Evolutionary conservation across 2,113 vertebrate species (phyloP), one percentile per base, ranked within the genome.

Genomic region (Rissa tridactyla): DNA sequence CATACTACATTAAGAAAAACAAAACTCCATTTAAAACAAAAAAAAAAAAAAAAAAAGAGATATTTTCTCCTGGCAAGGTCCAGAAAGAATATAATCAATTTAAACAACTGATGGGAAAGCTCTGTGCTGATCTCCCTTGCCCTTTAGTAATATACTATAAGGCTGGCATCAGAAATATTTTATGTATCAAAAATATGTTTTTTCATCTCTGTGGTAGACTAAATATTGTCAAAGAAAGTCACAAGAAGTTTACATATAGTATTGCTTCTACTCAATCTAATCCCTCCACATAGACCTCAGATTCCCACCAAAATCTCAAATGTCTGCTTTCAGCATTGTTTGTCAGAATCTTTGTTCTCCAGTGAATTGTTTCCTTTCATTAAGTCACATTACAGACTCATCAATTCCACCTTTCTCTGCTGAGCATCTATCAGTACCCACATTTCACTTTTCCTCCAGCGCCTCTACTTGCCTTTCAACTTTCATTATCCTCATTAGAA

Each of bases 401-500:
- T 96, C 82, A 91, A 95, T 97, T 95, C 82, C 49, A 91, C 86
- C 82, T 94, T 90, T 87, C 88, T 93, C 15, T 92, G 49, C 23
- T 88, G 47, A 96, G 65, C 54, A 60, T 92, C 92, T 93, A 92
- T 96, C 91, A 95, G 84, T 91, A 88, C 36, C 86, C 42, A 66
- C 40, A 44, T 32, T 91, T 91, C 55, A 40, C 21, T 51, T 78
- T 80, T 92, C 32, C 66, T 91, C 44, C 91, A 85, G 20, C 95
- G 88, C 40, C 82, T 91, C 36, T 94, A 61, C 36, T 93, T 96
- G 83, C 80, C 78, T 98, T 98, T 98, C 97, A 98, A 69, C 89
- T 97, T 97, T 96, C 73, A 97, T 98, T 98, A 96, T 95, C 88
- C 75, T 98, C 88, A 97, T 77, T 90, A 94, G 82, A 97, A 97